phyloP scores from a whole-genome alignment of 2,113 vertebrate genomes.

The Cyphomyrus plagiostoma region DNA sequence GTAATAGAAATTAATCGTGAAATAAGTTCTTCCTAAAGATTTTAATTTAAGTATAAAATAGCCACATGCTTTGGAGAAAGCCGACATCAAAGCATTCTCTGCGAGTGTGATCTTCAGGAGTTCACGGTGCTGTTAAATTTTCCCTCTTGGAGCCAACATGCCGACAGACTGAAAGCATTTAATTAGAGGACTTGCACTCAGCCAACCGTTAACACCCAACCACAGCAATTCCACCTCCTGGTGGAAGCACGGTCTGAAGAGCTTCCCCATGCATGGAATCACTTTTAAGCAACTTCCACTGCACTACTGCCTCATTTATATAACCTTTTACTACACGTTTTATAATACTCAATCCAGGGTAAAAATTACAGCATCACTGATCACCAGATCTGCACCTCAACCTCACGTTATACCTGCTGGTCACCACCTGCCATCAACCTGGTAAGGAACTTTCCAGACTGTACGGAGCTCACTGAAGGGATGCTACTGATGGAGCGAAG shows the following conservation, averaged over 20 bases:
- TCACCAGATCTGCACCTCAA: neutral
- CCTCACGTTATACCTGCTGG: neutral
- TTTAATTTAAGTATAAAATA: slow-evolving; percentile 17
- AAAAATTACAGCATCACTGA: neutral
- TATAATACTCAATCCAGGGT: neutral
- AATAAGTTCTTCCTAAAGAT: too few species aligned
- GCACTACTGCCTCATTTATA: neutral
- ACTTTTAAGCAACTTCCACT: neutral
- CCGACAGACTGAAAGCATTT: slow-evolving; percentile 22
- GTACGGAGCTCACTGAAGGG: neutral
- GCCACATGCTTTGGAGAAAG: neutral
- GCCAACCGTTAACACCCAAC: neutral
- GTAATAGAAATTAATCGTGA: neutral
- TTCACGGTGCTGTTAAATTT: slow-evolving; percentile 29
- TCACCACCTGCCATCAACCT: neutral
- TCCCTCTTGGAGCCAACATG: slow-evolving; percentile 25
- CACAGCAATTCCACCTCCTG: neutral
- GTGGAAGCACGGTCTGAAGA: neutral
- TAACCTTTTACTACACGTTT: neutral
- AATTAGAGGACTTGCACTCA: slow-evolving; percentile 26
- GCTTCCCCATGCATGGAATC: neutral
- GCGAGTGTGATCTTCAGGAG: neutral
- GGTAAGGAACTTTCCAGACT: neutral
- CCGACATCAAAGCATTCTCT: slow-evolving; percentile 20
- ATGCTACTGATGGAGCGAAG: neutral